Base-by-base conservation (phyloP, 2,797 vertebrate species). In the Hyperoplus immaculatus region DNA sequence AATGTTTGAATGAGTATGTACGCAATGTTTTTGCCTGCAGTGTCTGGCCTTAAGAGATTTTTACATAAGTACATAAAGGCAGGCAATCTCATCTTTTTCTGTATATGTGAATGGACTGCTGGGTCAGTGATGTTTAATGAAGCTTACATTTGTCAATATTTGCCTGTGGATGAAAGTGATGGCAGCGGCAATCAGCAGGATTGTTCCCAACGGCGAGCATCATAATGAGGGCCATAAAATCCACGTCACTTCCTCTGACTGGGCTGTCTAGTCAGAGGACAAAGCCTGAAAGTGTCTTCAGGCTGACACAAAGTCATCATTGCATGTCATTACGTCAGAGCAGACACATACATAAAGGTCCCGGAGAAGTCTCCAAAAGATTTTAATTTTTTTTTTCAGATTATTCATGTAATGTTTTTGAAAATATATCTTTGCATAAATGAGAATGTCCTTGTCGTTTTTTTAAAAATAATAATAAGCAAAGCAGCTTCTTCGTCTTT, bases 81-180 rank as follows among this genome's bases (percentile, higher is more conserved):
- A 42, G 55, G 69, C 47, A 62, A 78, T 57, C 43, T 78, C n/a
- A 78, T 78, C 62, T 61, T 64, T 55, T 45, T 18, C 29, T 29
- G 3, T 15, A 43, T 81, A 80, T 66, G 60, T 62, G 63, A 76
- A 72, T 56, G 8, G 64, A 82, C 78, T 77, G 83, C 50, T 36
- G 58, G 72, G 82, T 81, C 63, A 71, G 49, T 50, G 78, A 18
- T 83, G 79, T 86, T 84, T 83, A 82, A 86, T 45, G 63, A 84
- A 78, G 72, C 74, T 77, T 70, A 67, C 58, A 60, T 78, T 77
- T 58, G 75, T 89, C 87, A 87, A 80, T 82, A 78, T 86, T 72
- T 81, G 67, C 77, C 70, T 62, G 71, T n/a, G 57, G 75, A 78
- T 43, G 43, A 58, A 76, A 36, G 64, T 4, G 29, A n/a, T 8